Base-by-base conservation (phyloP, 2,888 invertebrate genomes). In the Cryptosula pallasiana region DNA sequence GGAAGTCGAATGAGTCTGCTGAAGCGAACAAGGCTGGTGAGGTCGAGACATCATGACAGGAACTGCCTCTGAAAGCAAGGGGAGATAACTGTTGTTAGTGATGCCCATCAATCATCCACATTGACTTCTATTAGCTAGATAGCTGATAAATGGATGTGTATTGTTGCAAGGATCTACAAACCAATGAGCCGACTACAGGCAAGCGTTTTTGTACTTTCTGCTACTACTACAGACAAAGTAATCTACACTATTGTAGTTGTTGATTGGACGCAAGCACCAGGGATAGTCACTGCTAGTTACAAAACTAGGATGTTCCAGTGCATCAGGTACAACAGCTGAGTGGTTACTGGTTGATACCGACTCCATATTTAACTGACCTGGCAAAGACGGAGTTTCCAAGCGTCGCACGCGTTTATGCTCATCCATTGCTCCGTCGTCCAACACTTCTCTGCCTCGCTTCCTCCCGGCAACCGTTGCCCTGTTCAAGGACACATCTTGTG, bases 371-470 rank as follows among this genome's bases (percentile, higher is more conserved):
- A 9, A 63, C 63, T 63, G 63, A 63, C 63, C 63, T 63, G 20
- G 63, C 16, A 25, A 63, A 34, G 20, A 27, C 9, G 3, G 29
- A 16, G 32, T 32, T 32, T 63, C 63, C n/a, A 34, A n/a, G n/a
- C 27, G 32, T 27, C 63, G 63, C 3, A 34, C 32, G 20, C 63
- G 63, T 32, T 63, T 63, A 27, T 32, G 32, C 13, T 63, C 63
- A 25, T 63, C 63, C 20, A 25, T 32, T n/a, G 23, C n/a, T 9
- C 32, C 63, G 2, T 63, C 63, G 32, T 63, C 63, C 9, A 63
- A 55, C n/a, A 78, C 79, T 70, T 81, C 81, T 23, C 78, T 73
- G 9, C 76, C 73, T 71, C 81, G 74, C 73, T 81, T 81, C 54
- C 74, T 73, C n/a, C 80, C 80, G 13, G 77, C 78, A 13, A 79